phyloP scores from a whole-genome alignment of 2,113 vertebrate genomes.

The Scophthalmus maximus region DNA sequence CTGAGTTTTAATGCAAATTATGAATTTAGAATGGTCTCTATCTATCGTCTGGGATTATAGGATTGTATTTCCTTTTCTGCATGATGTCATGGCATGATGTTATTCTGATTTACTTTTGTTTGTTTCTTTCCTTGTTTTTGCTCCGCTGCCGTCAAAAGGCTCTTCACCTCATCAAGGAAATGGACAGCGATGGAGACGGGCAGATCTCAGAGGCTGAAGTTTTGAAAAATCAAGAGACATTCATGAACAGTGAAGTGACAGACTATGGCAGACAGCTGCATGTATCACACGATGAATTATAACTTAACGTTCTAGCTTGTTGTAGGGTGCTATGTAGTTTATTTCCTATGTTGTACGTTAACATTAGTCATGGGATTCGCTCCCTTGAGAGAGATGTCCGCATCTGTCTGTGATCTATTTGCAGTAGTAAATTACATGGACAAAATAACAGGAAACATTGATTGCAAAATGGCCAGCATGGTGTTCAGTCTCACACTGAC shows the following conservation, averaged over 20 bases:
- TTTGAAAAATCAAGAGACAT: slow-evolving; percentile 90
- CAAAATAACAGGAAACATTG: background rate
- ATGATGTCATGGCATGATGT: background rate
- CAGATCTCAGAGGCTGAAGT: slow-evolving; percentile 90
- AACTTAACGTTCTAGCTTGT: slow-evolving; percentile 7
- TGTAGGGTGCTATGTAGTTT: background rate
- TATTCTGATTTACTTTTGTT: background rate
- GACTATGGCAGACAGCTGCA: slow-evolving; percentile 92
- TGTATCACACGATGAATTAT: slow-evolving; percentile 80
- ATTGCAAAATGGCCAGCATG: background rate
- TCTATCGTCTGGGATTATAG: background rate
- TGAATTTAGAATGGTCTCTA: background rate
- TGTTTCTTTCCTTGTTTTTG: slow-evolving; percentile 52
- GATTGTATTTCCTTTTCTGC: background rate
- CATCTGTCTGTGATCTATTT: background rate
- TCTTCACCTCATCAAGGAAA: slow-evolving; percentile 92
- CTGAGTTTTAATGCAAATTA: background rate
- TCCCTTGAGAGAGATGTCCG: too few species aligned
- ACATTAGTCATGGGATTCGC: background rate
- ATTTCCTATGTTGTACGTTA: too few species aligned
- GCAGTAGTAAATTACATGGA: background rate
- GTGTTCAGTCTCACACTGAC: background rate
- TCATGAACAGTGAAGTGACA: slow-evolving; percentile 96
- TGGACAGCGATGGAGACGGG: slow-evolving; percentile 90
- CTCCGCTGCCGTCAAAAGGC: slow-evolving; percentile 81